phyloP scores from a whole-genome alignment of 2,113 vertebrate species.

The Lepus americanus region DNA sequence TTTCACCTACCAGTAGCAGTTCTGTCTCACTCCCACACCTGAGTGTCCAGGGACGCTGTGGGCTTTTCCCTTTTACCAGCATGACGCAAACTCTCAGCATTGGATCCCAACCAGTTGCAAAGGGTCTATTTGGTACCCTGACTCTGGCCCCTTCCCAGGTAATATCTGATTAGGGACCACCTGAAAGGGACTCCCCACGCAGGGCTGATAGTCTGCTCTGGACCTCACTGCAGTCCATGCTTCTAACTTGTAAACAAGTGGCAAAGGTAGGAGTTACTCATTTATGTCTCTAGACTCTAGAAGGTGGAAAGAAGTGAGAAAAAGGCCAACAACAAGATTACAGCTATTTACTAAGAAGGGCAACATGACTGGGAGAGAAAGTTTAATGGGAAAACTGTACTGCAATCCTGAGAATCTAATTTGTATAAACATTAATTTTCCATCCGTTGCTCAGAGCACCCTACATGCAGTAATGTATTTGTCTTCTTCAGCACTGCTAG shows the following conservation, averaged over 20 bases:
- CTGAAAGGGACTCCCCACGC: fast-evolving
- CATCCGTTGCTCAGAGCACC: neutral
- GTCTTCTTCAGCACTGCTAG: neutral
- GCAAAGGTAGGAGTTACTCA: neutral
- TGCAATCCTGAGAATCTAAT: neutral
- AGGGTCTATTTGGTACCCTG: neutral
- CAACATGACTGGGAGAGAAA: neutral
- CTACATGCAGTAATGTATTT: neutral
- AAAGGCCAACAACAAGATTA: neutral
- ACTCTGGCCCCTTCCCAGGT: neutral
- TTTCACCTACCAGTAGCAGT: too few relatives aligned
- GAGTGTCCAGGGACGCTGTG: neutral
- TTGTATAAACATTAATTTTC: neutral
- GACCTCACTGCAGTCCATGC: fast-evolving
- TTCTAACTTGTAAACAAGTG: neutral
- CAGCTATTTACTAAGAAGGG: neutral
- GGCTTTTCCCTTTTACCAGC: neutral
- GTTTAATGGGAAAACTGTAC: neutral
- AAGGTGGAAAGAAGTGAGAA: neutral
- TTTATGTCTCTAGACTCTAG: neutral
- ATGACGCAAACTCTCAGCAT: neutral
- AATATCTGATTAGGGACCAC: neutral
- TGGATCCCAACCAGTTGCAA: neutral
- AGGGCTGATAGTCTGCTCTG: neutral
- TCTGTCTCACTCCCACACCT: neutral